A percentile compares a stretch with the other conserved stretches of the same genome.
Evolutionary conservation across 2,888 invertebrate species (phyloP).

Genomic region (Melanophora roralis): DNA sequence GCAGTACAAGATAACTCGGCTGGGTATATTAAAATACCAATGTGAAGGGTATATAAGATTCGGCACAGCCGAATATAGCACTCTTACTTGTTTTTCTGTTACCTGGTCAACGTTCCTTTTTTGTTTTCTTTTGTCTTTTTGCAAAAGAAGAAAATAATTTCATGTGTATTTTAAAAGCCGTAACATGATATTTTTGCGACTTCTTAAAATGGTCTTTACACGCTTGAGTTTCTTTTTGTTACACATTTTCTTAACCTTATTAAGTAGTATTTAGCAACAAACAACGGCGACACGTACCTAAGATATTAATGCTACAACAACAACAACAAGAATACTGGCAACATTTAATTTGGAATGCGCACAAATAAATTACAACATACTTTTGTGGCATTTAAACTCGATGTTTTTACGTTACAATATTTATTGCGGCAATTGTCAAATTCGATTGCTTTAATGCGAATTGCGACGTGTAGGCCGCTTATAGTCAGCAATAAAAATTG

Average conservation of each 20-base stretch:
- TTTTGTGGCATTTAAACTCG: too few species aligned
- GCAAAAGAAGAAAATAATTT: background rate
- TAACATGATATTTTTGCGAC: conserved; percentile 50
- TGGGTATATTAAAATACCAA: too few species aligned
- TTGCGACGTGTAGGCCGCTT: too few species aligned
- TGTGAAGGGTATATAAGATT: too few species aligned
- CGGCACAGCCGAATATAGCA: too few species aligned
- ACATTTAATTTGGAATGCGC: background rate
- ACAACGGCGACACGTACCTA: too few species aligned
- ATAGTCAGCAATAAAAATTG: too few species aligned
- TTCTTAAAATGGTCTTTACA: conserved; percentile 60
- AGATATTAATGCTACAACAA: conserved; percentile 36
- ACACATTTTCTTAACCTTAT: conserved; percentile 60
- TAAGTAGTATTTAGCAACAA: conserved; percentile 60
- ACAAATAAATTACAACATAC: too few species aligned
- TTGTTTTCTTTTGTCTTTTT: background rate
- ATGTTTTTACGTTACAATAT: too few species aligned
- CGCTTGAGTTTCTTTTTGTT: conserved; percentile 58
- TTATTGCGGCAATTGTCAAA: too few species aligned
- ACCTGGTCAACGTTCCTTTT: background rate
- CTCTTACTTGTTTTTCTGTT: background rate
- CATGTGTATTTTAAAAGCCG: conserved; percentile 25
- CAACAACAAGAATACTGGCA: background rate
- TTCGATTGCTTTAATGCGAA: too few species aligned
- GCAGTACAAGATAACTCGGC: too few species aligned